A percentile compares a stretch with the other conserved stretches of the same genome.
These are phyloP conservation scores for Nasonia oneida DNA, from an alignment of 2,888 invertebrate genomes.

Conservation along the genomic window DNA sequence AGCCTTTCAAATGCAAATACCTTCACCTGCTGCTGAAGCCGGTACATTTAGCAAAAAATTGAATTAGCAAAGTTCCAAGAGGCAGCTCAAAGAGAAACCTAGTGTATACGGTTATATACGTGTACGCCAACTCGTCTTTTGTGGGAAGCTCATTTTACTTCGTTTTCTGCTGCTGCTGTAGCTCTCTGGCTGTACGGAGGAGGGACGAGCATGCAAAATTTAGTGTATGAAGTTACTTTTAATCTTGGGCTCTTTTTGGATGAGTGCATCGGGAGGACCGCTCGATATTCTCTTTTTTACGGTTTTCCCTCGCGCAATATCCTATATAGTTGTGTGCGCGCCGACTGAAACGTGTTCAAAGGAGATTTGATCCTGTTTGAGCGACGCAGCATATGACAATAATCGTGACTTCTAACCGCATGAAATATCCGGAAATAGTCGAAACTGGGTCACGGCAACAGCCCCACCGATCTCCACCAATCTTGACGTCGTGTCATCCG, in stretches of 20 bases:
- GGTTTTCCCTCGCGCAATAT: too few species aligned
- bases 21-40: constrained; percentile 19
- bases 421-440: background rate
- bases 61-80: constrained; percentile 18
- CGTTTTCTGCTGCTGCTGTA: background rate
- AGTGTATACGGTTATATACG: background rate
- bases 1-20: constrained; percentile 37
- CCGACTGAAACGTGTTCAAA: too few species aligned
- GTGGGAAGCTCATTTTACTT: background rate
- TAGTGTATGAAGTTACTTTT: too few species aligned
- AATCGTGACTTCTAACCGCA: too few species aligned
- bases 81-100: background rate
- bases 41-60: constrained; percentile 18
- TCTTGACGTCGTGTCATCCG: background rate
- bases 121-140: background rate
- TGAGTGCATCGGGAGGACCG: too few species aligned
- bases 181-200: background rate
- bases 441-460: background rate
- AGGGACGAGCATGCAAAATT: too few species aligned
- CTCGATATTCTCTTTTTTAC: too few species aligned
- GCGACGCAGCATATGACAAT: too few species aligned
- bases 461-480: background rate
- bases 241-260: too few species aligned
- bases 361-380: too few species aligned
- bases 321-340: too few species aligned